phyloP scores from a whole-genome alignment of 2,888 invertebrate genomes.

The Dryomyza anilis region DNA sequence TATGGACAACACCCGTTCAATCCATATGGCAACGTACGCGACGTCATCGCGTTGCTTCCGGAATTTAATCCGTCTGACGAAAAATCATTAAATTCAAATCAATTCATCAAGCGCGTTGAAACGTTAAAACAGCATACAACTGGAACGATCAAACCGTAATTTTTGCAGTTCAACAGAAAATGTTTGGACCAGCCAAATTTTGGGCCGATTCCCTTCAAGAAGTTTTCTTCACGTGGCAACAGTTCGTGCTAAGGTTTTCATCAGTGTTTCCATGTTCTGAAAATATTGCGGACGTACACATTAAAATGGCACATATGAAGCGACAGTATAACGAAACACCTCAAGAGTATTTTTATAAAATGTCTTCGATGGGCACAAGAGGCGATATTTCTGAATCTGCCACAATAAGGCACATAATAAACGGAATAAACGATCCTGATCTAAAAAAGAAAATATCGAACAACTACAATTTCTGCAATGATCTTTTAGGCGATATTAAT shows the following conservation, averaged over 20 bases:
- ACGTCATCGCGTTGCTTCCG: not conserved
- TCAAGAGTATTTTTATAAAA: conserved; percentile 27
- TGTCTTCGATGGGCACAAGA: conserved; percentile 27
- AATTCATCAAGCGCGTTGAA: not conserved
- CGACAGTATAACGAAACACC: conserved; percentile 9
- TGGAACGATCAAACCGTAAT: not conserved
- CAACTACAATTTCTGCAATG: conserved; percentile 18
- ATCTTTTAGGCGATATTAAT: conserved; percentile 27
- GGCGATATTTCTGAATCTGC: conserved; percentile 26
- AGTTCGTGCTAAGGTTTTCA: conserved; percentile 22
- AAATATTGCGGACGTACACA: conserved; percentile 30
- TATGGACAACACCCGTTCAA: too few relatives aligned
- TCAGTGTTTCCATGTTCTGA: conserved; percentile 29
- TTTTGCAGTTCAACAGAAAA: conserved; percentile 8
- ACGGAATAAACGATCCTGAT: conserved; percentile 30
- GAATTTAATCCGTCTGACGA: not conserved
- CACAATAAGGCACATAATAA: conserved; percentile 30
- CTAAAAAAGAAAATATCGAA: conserved; percentile 31
- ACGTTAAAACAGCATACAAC: not conserved
- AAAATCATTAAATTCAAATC: not conserved
- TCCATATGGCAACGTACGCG: not conserved
- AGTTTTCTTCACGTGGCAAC: conserved; percentile 26
- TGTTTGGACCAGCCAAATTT: conserved; percentile 28
- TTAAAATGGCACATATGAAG: conserved; percentile 23
- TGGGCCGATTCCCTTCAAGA: conserved; percentile 32